These are phyloP conservation scores for Rhopalosiphum nymphaeae DNA, from an alignment of 2,888 invertebrate species.

Conservation along the genomic window DNA sequence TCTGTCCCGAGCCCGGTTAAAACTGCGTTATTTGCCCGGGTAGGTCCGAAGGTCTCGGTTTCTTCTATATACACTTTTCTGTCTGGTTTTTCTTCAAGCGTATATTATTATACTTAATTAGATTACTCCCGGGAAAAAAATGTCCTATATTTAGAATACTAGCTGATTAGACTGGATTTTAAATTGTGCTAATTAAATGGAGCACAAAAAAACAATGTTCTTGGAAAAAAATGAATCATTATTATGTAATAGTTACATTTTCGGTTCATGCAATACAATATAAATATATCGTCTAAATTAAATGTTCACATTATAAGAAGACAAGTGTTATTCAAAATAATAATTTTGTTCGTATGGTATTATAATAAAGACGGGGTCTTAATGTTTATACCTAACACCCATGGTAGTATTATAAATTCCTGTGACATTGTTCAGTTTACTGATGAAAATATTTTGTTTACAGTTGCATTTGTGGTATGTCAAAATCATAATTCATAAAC, in stretches of 20 bases:
- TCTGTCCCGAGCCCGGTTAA: background rate
- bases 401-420: background rate
- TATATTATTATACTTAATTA: no score
- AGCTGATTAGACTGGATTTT: background rate
- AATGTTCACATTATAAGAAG: background rate
- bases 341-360: background rate
- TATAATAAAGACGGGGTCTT: background rate
- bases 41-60: background rate
- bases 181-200: background rate
- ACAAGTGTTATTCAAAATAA: background rate
- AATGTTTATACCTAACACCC: background rate
- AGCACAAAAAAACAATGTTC: background rate
- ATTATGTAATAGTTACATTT: background rate
- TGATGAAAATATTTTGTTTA: background rate
- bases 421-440: background rate
- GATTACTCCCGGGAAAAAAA: background rate
- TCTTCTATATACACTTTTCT: background rate
- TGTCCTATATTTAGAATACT: background rate
- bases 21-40: background rate
- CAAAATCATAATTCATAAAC: background rate
- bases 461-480: background rate
- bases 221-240: background rate
- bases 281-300: background rate
- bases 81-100: background rate
- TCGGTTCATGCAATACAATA: background rate